phyloP scores from a whole-genome alignment of 2,888 invertebrate species.

The Lysandra coridon region DNA sequence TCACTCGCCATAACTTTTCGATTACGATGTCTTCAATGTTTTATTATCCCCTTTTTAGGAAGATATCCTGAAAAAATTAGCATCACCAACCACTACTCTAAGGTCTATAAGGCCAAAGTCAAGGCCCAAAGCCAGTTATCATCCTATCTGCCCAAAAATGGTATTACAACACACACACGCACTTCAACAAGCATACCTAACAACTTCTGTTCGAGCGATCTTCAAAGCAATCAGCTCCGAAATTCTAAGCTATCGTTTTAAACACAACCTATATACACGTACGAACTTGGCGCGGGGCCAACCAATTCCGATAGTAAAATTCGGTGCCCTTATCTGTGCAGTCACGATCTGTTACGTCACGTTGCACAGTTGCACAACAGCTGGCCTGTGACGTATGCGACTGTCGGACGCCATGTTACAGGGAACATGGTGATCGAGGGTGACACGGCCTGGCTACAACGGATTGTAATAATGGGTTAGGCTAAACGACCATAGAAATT shows the following conservation, averaged over 20 bases:
- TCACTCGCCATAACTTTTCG: too few species aligned
- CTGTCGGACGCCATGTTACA: neutral
- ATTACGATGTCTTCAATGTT: too few species aligned
- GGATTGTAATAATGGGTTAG: too few species aligned
- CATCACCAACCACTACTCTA: too few species aligned
- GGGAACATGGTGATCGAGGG: neutral
- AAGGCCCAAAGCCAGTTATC: too few species aligned
- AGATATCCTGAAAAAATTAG: too few species aligned
- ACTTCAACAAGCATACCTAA: constrained; percentile 35
- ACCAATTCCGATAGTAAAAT: constrained; percentile 30
- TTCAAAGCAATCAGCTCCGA: constrained; percentile 12
- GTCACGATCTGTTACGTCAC: neutral
- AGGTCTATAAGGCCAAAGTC: too few species aligned
- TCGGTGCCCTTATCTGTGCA: constrained; percentile 9
- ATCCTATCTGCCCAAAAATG: too few species aligned
- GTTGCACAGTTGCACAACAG: constrained; percentile 26
- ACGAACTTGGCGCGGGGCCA: constrained; percentile 18
- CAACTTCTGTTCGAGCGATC: constrained; percentile 9
- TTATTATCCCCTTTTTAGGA: too few species aligned
- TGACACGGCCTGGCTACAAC: neutral
- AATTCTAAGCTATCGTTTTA: constrained; percentile 14
- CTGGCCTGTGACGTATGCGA: constrained; percentile 16
- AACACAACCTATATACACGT: constrained; percentile 15
- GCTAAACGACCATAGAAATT: too few species aligned
- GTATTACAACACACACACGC: neutral